These are phyloP conservation scores for Phacellophora camtschatica DNA, from an alignment of 30 jellyfish, hydroid and myxozoan species.

Conservation along the genomic window DNA sequence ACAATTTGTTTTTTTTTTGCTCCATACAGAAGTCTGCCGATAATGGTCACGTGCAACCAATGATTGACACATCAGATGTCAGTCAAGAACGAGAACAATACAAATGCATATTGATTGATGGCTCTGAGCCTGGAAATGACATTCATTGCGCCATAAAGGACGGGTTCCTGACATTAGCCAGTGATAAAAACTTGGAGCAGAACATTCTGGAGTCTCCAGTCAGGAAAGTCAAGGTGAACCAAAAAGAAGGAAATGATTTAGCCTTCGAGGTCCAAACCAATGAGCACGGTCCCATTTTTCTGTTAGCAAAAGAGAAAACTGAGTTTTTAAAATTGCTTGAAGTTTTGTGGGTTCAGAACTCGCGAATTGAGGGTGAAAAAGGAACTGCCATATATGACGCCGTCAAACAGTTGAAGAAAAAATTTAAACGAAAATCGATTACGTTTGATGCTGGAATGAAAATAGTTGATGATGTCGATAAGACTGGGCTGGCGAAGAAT, in stretches of 20 bases:
- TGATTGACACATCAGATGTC: conserved; percentile 5
- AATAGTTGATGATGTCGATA: background rate
- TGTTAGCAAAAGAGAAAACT: conserved; percentile 8
- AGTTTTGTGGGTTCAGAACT: conserved; percentile 31
- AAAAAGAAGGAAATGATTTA: background rate
- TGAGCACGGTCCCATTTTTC: background rate
- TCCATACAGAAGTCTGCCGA: conserved; percentile 30
- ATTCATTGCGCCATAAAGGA: conserved; percentile 23
- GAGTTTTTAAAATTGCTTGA: background rate
- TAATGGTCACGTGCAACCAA: conserved; percentile 3
- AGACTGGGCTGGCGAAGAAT: background rate
- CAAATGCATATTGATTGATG: background rate
- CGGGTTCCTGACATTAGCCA: conserved; percentile 32
- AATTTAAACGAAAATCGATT: conserved; percentile 25
- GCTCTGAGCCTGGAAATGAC: conserved; percentile 8
- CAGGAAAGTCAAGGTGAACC: conserved; percentile 15
- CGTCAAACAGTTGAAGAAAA: conserved; percentile 6
- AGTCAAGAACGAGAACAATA: background rate
- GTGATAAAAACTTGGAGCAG: background rate
- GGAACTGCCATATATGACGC: background rate
- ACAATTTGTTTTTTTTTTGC: background rate
- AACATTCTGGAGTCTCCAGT: conserved; percentile 17
- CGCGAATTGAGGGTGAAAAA: conserved; percentile 41
- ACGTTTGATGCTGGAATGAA: conserved; percentile 14
- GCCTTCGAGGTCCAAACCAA: background rate